Evolutionary conservation across 2,113 vertebrate species (phyloP), one percentile per base, ranked within the genome.

Genomic region (Limanda limanda): DNA sequence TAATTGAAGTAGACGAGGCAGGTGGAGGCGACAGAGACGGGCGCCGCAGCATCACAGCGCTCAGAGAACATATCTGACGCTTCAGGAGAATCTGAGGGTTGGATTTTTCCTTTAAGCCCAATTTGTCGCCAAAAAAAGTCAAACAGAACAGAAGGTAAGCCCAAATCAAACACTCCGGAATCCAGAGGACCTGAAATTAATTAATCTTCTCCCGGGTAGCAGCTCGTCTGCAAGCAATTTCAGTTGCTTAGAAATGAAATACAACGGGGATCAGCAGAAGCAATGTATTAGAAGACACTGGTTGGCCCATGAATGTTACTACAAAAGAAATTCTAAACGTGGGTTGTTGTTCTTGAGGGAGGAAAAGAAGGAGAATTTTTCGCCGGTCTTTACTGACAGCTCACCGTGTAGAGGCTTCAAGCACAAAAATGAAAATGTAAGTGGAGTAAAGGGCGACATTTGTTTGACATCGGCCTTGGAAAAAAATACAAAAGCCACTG

Each of bases 1-100:
- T 83, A 79, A 86, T 86, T 85, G 71, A 74, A 70, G 72, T 23
- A 47, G 77, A 68, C 23, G 25, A 81, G 63, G 45, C 45, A 78
- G 67, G 75, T 74, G 17, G 67, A 77, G 68, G 65, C 63, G 45
- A 5, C 12, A 17, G 15, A 51, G 12, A 42, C 10, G 40, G 10
- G 40, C 13, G 40, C 40, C 17, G 51, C 65, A 18, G 70, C 45
- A 42, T 61, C 8, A 25, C 52, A 42, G 42, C 21, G 60, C 21
- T 1, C 10, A 20, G 9, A 3, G 65, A 64, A n/a, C 31, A 59
- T 66, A 48, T 18, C 45, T 48, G 2, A 54, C 15, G 0, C 3
- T 80, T 62, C n/a, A 20, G 3, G 45, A 75, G 67, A 31, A 55
- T 74, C 68, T 27, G 40, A n/a, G 60, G 68, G 25, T 27, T 0